Evolutionary conservation across 2,797 vertebrate species (phyloP).

Genomic region (Falco peregrinus): DNA sequence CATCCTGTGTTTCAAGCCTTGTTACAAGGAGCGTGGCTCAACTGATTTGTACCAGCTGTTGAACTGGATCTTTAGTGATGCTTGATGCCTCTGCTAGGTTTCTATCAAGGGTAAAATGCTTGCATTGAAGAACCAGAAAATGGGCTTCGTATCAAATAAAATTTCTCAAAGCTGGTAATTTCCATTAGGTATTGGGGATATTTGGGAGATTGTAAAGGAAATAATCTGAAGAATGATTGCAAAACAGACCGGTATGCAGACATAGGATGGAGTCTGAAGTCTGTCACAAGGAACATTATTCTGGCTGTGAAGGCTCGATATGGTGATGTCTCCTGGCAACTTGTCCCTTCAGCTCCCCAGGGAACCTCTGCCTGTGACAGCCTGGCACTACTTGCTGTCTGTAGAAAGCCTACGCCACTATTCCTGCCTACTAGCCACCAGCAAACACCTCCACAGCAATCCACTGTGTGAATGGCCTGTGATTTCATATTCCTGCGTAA

Average conservation of each 20-base stretch:
- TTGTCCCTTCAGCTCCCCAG: not conserved
- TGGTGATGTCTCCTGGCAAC: not conserved
- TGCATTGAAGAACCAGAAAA: not conserved
- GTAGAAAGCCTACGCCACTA: accelerated
- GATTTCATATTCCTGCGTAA: not conserved
- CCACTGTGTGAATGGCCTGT: not conserved
- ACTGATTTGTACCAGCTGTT: not conserved
- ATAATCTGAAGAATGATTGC: not conserved
- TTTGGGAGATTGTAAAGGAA: not conserved
- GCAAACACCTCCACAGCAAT: not conserved
- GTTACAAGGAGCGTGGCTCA: not conserved
- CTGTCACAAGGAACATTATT: not conserved
- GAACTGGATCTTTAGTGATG: not conserved
- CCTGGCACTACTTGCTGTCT: not conserved
- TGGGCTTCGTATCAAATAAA: not conserved
- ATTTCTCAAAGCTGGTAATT: not conserved
- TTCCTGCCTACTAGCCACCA: not conserved
- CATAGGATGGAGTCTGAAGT: not conserved
- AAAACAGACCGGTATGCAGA: not conserved
- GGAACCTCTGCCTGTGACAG: not conserved
- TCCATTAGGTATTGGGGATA: not conserved
- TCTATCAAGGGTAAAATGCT: not conserved
- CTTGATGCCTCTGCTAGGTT: not conserved
- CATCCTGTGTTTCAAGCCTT: not conserved
- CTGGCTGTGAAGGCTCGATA: not conserved